Conservation (phyloP, 2,888 invertebrate species). For the Stenchaetothrips biformis region DNA sequence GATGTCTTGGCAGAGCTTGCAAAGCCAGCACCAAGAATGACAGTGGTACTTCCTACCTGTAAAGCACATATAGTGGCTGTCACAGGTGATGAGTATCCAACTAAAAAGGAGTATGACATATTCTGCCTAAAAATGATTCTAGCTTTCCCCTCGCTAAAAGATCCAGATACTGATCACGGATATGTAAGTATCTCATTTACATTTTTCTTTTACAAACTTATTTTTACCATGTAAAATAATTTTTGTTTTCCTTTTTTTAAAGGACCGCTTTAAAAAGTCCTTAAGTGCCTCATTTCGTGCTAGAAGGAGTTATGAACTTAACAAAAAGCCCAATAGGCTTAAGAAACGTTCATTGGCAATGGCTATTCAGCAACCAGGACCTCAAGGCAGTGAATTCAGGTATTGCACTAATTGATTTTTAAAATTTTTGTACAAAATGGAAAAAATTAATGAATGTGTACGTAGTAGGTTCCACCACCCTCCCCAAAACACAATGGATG, state of each 20-base stretch:
- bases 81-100: conserved; percentile 4
- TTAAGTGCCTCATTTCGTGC: conserved; percentile 3
- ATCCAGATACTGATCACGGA: neutral
- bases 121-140: neutral
- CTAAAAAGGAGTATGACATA: conserved; percentile 3
- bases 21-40: neutral
- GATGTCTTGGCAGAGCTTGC: neutral
- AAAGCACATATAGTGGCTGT: conserved; percentile 6
- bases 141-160: neutral
- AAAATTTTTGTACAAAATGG: neutral
- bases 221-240: neutral
- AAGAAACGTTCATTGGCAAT: neutral
- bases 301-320: conserved; percentile 7
- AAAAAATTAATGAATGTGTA: too few relatives aligned
- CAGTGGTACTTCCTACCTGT: conserved; percentile 7
- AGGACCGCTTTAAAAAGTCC: conserved; percentile 1
- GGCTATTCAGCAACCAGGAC: too few relatives aligned
- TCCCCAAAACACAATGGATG: neutral
- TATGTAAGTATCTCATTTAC: neutral
- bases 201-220: neutral
- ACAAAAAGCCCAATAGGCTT: neutral
- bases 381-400: too few relatives aligned
- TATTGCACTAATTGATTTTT: neutral
- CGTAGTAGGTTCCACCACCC: too few relatives aligned
- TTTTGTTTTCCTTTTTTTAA: neutral